Base-by-base conservation (phyloP, 2,113 vertebrate genomes). In the Mus spicilegus region DNA sequence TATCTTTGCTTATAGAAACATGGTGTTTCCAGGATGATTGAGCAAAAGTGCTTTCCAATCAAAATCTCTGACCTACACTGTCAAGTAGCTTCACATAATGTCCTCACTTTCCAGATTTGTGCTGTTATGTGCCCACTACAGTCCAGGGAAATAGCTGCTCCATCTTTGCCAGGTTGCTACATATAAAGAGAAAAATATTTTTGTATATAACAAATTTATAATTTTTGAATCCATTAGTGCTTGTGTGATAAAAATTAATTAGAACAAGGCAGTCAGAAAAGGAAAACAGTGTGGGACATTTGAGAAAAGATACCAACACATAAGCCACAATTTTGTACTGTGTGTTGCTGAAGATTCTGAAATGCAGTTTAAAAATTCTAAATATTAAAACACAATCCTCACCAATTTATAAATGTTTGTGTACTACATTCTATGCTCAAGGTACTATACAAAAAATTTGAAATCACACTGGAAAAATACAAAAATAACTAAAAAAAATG, bases 161-260 rank as follows among this genome's bases (percentile, higher is more conserved):
- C n/a, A n/a, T 51, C 30, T 87, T 75, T 94, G n/a, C 30, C 56
- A 92, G 77, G 82, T 92, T 92, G 28, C n/a, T 91, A 61, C 13
- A 92, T 56, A 93, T 80, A 92, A 92, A 76, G 92, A 90, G 46
- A 78, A 97, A 90, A 95, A 49, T 63, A 91, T 65, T 33, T 90
- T 28, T 86, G 63, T 89, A 92, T 73, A 93, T 87, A 94, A 91
- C 56, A 95, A n/a, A 89, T 72, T 58, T 24, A 76, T 90, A 96
- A 95, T 72, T 93, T 95, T 88, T 67, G 65, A 87, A 95, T 89
- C 72, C 95, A 89, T 97, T 95, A 88, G 78, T 93, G 85, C 56
- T 87, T 30, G 54, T 94, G 87, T 84, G 42, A 63, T 46, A 91
- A 94, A 97, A 96, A 92, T 96, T 93, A 65, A 88, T 94, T 70